These are phyloP conservation scores for Gobio occitaniae DNA, from an alignment of 2,797 vertebrate species.

Conservation along the genomic window DNA sequence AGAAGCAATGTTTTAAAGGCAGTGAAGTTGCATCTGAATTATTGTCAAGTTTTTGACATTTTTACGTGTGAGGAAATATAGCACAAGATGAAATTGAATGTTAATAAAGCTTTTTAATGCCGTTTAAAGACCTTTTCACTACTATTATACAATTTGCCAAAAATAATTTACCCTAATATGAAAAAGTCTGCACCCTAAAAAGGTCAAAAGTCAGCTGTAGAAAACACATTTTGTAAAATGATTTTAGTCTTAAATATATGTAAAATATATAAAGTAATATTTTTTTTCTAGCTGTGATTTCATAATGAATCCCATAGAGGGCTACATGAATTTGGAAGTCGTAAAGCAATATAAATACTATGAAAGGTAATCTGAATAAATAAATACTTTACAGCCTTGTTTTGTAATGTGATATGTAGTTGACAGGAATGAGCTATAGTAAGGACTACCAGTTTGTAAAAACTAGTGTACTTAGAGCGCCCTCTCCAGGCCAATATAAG, in stretches of 20 bases:
- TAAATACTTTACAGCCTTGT: not conserved
- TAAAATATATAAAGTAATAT: not conserved
- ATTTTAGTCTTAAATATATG: not conserved
- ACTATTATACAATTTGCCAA: not conserved
- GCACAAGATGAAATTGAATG: not conserved
- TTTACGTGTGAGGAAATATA: not conserved
- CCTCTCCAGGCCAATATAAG: constrained; percentile 27
- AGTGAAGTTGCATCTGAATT: not conserved
- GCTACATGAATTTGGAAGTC: not conserved
- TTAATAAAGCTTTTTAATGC: too few relatives aligned
- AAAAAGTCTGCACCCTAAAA: not conserved
- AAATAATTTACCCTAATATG: not conserved
- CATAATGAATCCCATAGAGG: not conserved
- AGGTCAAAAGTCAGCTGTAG: not conserved
- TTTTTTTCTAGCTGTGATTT: not conserved
- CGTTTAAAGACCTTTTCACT: not conserved
- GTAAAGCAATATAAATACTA: not conserved
- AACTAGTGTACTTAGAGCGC: constrained; percentile 15
- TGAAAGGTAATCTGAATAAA: not conserved
- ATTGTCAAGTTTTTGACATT: too few relatives aligned
- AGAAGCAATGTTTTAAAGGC: too few relatives aligned
- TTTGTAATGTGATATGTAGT: constrained; percentile 9
- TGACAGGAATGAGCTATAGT: not conserved
- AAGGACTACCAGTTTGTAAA: not conserved
- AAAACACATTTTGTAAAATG: not conserved